phyloP scores from a whole-genome alignment of 2,797 vertebrate genomes.

The Pampus argenteus region DNA sequence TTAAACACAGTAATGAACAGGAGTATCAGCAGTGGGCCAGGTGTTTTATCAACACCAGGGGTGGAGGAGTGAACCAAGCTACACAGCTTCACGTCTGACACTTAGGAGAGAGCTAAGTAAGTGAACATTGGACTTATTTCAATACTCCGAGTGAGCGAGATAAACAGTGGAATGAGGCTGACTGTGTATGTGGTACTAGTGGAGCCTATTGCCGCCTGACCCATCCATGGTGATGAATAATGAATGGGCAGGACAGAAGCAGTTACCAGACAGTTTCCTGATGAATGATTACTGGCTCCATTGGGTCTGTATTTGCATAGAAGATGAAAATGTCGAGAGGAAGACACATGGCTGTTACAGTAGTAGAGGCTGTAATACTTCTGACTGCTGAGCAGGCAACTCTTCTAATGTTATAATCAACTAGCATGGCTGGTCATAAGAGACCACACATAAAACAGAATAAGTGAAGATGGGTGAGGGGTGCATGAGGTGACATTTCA shows the following conservation, averaged over 20 bases:
- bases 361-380: conserved; percentile 70
- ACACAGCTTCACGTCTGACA: conserved; percentile 50
- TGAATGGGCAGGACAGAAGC: conserved; percentile 83
- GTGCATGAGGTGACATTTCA: conserved; percentile 58
- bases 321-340: conserved; percentile 84
- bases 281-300: conserved; percentile 86
- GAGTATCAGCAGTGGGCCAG: conserved; percentile 58
- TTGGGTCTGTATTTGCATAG: conserved; percentile 86
- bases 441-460: conserved; percentile 68
- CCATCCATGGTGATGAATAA: conserved; percentile 82
- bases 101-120: conserved; percentile 45
- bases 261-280: conserved; percentile 83
- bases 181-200: conserved; percentile 57
- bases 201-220: conserved; percentile 75
- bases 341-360: conserved; percentile 79
- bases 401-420: conserved; percentile 80
- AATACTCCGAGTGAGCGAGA: conserved; percentile 47
- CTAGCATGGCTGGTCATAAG: conserved; percentile 67
- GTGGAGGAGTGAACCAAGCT: conserved; percentile 51
- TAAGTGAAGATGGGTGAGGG: conserved; percentile 53
- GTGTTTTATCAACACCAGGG: conserved; percentile 70
- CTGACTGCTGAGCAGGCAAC: conserved; percentile 77
- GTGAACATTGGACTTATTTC: conserved; percentile 60
- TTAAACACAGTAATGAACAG: conserved; percentile 74
- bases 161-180: conserved; percentile 68